Conservation (phyloP, 2,888 invertebrate species). For the Erannis defoliaria region DNA sequence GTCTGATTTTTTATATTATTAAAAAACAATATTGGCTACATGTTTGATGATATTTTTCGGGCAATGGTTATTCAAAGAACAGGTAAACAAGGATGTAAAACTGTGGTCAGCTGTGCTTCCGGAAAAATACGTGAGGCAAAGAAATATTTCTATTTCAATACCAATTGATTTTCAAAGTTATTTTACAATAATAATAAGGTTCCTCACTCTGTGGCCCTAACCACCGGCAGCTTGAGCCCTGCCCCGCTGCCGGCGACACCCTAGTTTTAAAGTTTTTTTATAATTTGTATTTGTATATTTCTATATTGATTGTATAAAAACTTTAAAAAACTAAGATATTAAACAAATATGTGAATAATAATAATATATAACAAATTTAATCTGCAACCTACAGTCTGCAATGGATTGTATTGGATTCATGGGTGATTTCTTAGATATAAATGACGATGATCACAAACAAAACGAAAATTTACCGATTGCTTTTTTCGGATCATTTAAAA, state of each 20-base stretch:
- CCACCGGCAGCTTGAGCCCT: no score
- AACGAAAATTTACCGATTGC: constrained; percentile 9
- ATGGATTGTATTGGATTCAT: constrained; percentile 12
- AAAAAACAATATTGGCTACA: constrained; percentile 30
- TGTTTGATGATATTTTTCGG: constrained; percentile 6
- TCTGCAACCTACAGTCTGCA: constrained; percentile 22
- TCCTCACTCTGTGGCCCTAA: no score
- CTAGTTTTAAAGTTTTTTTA: no score
- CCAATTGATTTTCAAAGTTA: no score
- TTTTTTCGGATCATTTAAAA: background rate
- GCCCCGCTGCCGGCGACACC: no score
- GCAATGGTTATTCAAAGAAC: constrained; percentile 17
- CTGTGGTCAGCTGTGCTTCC: constrained; percentile 22
- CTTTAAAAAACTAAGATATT: no score
- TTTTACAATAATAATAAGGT: no score
- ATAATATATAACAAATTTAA: background rate
- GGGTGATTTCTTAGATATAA: constrained; percentile 16
- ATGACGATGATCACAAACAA: constrained; percentile 5
- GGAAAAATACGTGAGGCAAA: constrained; percentile 26
- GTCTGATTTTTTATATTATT: background rate
- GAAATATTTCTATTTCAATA: no score
- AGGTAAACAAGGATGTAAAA: constrained; percentile 12
- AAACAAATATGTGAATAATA: no score
- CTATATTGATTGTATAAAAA: no score
- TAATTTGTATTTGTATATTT: no score